phyloP scores from a whole-genome alignment of 2,113 vertebrate species.

The Nycticorax nycticorax region DNA sequence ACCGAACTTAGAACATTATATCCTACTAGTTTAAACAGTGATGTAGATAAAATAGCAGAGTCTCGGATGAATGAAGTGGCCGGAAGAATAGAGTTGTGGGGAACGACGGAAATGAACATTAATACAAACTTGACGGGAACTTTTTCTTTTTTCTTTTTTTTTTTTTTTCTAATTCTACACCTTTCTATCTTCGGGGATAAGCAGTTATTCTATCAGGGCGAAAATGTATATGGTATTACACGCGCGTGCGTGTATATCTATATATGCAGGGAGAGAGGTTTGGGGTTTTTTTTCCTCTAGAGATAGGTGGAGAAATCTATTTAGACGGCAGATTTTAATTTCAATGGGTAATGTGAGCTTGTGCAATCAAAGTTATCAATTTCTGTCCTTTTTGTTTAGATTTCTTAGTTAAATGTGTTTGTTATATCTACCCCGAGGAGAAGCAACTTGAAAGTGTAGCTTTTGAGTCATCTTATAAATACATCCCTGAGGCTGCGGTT shows the following conservation, averaged over 20 bases:
- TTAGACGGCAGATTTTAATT: slow-evolving; percentile 44
- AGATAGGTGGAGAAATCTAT: slow-evolving; percentile 50
- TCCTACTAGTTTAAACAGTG: slow-evolving; percentile 65
- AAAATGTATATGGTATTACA: neutral
- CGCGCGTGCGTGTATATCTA: neutral
- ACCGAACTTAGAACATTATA: slow-evolving; percentile 58
- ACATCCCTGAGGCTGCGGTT: slow-evolving; percentile 71
- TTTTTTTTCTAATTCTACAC: neutral
- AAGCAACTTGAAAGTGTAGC: slow-evolving; percentile 73
- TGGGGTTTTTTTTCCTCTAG: slow-evolving; percentile 3
- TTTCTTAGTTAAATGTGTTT: slow-evolving; percentile 72
- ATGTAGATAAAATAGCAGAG: slow-evolving; percentile 60
- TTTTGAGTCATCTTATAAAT: slow-evolving; percentile 76
- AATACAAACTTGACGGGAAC: slow-evolving; percentile 60
- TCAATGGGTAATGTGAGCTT: slow-evolving; percentile 45
- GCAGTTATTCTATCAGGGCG: neutral
- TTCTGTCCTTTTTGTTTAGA: slow-evolving; percentile 67
- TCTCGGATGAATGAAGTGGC: slow-evolving; percentile 14
- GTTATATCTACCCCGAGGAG: slow-evolving; percentile 70
- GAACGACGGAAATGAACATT: slow-evolving; percentile 16
- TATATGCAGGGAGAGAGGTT: neutral
- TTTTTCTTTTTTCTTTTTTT: neutral
- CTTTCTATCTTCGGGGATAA: neutral
- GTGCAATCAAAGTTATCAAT: slow-evolving; percentile 68
- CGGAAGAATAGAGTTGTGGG: slow-evolving; percentile 13